phyloP scores from a whole-genome alignment of 2,113 vertebrate genomes.

The Hipposideros armiger region DNA sequence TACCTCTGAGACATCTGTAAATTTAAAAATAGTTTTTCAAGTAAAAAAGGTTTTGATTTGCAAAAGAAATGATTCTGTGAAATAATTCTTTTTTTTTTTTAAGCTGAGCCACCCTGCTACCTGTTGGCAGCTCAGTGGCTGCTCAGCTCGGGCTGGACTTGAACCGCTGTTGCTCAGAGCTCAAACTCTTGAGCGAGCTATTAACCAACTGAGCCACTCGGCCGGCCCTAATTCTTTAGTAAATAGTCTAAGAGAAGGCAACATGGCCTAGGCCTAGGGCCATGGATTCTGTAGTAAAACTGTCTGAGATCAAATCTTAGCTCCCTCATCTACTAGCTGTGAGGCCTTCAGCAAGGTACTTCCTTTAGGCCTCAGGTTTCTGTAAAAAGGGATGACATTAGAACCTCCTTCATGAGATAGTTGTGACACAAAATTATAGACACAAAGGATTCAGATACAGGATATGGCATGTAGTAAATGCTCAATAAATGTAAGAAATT shows the following conservation, averaged over 20 bases:
- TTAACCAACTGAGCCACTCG: too few relatives aligned
- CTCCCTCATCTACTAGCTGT: neutral
- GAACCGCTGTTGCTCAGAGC: too few relatives aligned
- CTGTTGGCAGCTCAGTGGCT: too few relatives aligned
- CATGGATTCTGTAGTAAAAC: neutral
- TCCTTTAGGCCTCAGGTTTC: neutral
- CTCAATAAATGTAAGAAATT: neutral
- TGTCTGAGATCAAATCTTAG: neutral
- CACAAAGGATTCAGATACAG: neutral
- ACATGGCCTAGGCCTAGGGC: neutral
- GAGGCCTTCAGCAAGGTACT: neutral
- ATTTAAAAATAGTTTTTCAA: neutral
- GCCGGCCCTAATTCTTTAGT: neutral
- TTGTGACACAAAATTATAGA: neutral
- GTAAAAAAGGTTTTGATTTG: conserved; percentile 49
- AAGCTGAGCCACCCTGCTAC: too few relatives aligned
- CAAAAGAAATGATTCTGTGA: conserved; percentile 27
- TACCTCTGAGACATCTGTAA: neutral
- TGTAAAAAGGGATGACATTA: neutral
- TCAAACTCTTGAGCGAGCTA: too few relatives aligned
- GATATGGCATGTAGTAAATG: neutral
- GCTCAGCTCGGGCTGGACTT: too few relatives aligned
- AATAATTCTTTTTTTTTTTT: neutral
- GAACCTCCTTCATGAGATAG: neutral
- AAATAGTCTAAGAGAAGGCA: conserved; percentile 9